Conservation (phyloP, 2,888 invertebrate species). For the Parasteatoda lunata region DNA sequence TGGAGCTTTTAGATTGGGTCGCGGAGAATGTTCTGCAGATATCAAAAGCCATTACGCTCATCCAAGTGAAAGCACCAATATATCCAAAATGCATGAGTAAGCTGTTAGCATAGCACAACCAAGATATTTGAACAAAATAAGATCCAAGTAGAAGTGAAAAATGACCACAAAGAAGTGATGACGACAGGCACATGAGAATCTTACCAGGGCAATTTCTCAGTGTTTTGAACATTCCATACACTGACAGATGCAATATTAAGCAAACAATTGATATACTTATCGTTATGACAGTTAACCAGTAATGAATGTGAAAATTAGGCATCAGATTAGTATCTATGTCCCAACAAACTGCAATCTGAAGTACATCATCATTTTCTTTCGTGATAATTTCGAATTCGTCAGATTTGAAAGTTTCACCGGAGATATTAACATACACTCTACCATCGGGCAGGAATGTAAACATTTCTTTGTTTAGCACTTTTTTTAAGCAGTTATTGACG, state of each 20-base stretch:
- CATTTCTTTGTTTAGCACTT: constrained; percentile 3
- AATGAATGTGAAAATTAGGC: constrained; percentile 35
- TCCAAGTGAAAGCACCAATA: constrained; percentile 78
- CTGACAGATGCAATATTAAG: constrained; percentile 57
- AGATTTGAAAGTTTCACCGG: constrained; percentile 5
- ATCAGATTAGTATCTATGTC: constrained; percentile 28
- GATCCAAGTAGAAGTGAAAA: constrained; percentile 56
- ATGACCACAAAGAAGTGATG: constrained; percentile 65
- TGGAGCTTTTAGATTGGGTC: constrained; percentile 17
- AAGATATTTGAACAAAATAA: constrained; percentile 1
- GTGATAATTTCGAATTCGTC: constrained; percentile 42
- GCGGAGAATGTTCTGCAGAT: constrained; percentile 70
- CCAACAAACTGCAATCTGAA: constrained; percentile 46
- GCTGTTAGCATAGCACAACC: constrained; percentile 74
- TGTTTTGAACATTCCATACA: constrained; percentile 56
- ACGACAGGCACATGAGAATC: constrained; percentile 67
- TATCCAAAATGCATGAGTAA: constrained; percentile 77
- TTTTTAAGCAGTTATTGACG: constrained; percentile 22
- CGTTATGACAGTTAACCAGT: constrained; percentile 60
- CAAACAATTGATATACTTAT: constrained; percentile 66
- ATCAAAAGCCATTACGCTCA: constrained; percentile 78
- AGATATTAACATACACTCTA: constrained; percentile 48
- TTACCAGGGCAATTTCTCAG: constrained; percentile 69
- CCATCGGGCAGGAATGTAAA: constrained; percentile 43
- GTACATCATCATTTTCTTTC: neutral